Percentiles rank a stretch among this genome's conserved stretches.
Evolutionary conservation across 23 tunicate genomes (phyloP).

Genomic region (Trididemnum nubilum): DNA sequence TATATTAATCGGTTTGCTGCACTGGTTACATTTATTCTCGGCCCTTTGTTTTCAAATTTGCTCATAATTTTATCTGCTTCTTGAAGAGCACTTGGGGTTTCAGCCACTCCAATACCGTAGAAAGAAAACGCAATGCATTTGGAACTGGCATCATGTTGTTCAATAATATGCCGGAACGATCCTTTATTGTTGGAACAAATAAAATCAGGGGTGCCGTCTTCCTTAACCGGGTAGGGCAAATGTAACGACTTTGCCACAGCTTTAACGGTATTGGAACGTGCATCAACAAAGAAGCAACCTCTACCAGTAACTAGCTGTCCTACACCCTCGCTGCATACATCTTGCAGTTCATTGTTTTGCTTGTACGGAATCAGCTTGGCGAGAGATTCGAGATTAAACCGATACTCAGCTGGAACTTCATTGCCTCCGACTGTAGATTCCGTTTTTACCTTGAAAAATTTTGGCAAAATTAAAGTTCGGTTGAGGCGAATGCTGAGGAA

Average conservation of each 20-base stretch:
- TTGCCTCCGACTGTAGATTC: not conserved
- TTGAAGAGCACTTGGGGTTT: not conserved
- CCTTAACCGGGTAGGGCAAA: not conserved
- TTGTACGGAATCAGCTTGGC: constrained; percentile 9
- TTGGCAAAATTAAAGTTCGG: constrained; percentile 39
- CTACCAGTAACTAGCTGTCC: not conserved
- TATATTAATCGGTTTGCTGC: not conserved
- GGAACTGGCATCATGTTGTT: not conserved
- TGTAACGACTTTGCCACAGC: not conserved
- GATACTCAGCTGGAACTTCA: constrained; percentile 36
- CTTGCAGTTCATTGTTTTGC: not conserved
- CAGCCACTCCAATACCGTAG: not conserved
- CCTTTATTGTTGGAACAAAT: not conserved
- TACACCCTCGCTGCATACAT: not conserved
- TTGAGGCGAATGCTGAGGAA: constrained; percentile 41
- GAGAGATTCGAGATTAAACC: constrained; percentile 16
- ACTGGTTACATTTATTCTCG: not conserved
- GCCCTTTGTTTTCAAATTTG: not conserved
- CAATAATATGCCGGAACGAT: not conserved
- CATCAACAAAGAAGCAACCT: not conserved
- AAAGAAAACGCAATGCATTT: constrained; percentile 24
- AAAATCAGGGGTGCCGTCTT: not conserved
- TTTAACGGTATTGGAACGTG: not conserved
- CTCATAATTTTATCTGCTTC: not conserved
- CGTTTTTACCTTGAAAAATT: constrained; percentile 28